Conservation (phyloP, 2,113 vertebrate genomes). For the Pelecanus crispus region DNA sequence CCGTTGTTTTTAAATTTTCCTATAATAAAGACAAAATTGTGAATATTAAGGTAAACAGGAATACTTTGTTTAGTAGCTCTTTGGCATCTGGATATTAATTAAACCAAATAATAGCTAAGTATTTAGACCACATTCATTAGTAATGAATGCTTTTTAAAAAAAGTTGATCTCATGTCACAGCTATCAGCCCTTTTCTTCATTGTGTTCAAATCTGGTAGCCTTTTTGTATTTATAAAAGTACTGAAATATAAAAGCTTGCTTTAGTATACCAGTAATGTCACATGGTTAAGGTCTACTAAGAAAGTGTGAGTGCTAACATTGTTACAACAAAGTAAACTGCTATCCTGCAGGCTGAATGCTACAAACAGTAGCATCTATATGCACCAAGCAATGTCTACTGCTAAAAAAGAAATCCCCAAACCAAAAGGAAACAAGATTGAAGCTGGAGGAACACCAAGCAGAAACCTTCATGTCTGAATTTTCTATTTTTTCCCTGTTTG, state of each 20-base stretch:
- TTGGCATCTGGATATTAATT: background rate
- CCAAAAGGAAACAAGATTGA: background rate
- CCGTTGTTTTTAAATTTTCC: background rate
- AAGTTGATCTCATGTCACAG: background rate
- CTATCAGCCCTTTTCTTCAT: background rate
- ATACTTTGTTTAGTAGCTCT: background rate
- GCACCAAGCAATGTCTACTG: background rate
- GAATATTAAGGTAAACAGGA: background rate
- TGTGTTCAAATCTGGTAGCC: background rate
- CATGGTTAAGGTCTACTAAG: background rate
- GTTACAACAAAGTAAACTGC: background rate
- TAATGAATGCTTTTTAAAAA: background rate
- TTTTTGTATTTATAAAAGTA: background rate
- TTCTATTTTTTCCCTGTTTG: background rate
- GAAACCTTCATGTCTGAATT: background rate
- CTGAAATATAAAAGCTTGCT: background rate
- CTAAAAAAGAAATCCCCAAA: background rate
- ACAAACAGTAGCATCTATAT: background rate
- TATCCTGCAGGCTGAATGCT: background rate
- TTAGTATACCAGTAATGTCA: background rate
- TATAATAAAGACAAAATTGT: background rate
- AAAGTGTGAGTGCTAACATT: background rate
- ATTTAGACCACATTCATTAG: background rate
- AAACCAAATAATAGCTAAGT: background rate
- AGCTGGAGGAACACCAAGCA: background rate